phyloP scores from a whole-genome alignment of 2,113 vertebrate species.

The Daboia siamensis region DNA sequence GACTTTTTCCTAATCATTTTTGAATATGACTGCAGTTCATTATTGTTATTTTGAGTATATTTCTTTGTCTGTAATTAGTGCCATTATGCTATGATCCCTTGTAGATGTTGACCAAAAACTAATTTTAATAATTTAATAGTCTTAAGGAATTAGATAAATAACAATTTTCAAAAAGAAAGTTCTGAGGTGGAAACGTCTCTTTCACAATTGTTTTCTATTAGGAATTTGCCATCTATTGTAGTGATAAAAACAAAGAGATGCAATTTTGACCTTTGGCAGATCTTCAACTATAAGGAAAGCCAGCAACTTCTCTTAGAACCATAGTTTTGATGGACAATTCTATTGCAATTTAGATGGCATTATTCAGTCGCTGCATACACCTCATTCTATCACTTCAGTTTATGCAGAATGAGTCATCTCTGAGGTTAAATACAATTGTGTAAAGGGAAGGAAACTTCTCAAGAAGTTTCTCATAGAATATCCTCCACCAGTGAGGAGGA shows the following conservation, averaged over 20 bases:
- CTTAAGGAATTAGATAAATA: neutral
- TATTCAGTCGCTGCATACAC: neutral
- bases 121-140: neutral
- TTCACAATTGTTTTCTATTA: neutral
- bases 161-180: neutral
- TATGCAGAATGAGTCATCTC: neutral
- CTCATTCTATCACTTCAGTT: neutral
- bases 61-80: neutral
- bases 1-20: constrained; percentile 31
- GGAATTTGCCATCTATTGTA: neutral
- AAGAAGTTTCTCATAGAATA: neutral
- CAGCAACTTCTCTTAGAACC: neutral
- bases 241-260: neutral
- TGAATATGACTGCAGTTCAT: neutral
- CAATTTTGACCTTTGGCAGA: neutral
- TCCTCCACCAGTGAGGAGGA: neutral
- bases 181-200: neutral
- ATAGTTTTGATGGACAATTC: neutral
- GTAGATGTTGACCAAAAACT: neutral
- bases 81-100: neutral
- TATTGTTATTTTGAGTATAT: neutral
- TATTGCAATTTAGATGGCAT: neutral
- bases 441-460: neutral
- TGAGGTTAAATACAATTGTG: neutral
- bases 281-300: neutral